Percentiles rank a stretch among this genome's conserved stretches.
Conservation (phyloP, 2,888 invertebrate species). For the Adineta ricciae region DNA sequence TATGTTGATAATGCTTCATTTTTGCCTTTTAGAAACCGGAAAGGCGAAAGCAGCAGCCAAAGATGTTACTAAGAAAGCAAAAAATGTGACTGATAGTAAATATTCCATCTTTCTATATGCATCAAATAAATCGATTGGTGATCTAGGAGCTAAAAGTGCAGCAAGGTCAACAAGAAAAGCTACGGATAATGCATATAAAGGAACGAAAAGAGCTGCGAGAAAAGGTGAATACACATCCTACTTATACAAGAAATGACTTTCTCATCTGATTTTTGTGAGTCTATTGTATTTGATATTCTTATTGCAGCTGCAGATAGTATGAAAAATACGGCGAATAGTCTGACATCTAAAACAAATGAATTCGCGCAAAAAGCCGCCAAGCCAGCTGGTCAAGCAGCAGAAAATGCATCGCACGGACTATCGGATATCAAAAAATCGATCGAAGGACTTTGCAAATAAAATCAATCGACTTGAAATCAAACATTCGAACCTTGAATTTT, state of each 20-base stretch:
- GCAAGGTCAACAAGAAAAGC: not conserved
- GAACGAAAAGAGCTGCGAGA: not conserved
- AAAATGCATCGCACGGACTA: not conserved
- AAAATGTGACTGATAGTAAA: not conserved
- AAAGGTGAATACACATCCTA: not conserved
- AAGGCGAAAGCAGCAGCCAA: not conserved
- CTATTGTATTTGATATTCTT: not conserved
- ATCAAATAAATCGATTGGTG: not conserved
- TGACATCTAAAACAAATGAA: not conserved
- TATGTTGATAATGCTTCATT: too few species aligned
- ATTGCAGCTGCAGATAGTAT: not conserved
- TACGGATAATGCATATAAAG: not conserved
- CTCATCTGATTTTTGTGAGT: not conserved
- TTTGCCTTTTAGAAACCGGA: not conserved
- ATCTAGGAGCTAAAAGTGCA: not conserved
- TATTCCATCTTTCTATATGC: too few species aligned
- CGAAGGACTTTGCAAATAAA: not conserved
- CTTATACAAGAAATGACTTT: not conserved
- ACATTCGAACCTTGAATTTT: not conserved
- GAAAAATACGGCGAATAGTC: not conserved
- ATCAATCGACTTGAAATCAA: not conserved
- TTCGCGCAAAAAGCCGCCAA: not conserved
- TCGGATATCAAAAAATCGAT: not conserved
- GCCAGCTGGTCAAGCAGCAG: not conserved
- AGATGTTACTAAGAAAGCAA: not conserved